Evolutionary conservation across 2,888 invertebrate genomes (phyloP).

Genomic region (Elmis aenea): DNA sequence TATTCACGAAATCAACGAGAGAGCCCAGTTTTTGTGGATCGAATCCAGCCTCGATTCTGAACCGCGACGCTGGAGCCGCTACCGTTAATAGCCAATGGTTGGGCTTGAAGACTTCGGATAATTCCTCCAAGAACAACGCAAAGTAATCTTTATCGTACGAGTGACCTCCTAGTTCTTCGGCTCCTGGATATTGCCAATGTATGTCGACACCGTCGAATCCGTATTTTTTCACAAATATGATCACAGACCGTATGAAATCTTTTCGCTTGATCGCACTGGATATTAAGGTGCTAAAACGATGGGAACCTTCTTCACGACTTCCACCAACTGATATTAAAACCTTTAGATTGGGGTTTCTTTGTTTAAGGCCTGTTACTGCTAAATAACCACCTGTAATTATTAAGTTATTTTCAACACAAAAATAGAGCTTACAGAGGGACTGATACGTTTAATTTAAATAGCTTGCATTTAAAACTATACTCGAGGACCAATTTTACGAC

Average conservation of each 20-base stretch:
- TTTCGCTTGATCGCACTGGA: slow-evolving; percentile 51
- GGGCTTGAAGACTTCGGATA: slow-evolving; percentile 56
- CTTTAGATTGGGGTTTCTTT: slow-evolving; percentile 61
- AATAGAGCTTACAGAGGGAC: background rate
- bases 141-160: slow-evolving; percentile 47
- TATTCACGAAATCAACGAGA: slow-evolving; percentile 61
- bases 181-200: slow-evolving; percentile 70
- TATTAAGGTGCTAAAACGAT: slow-evolving; percentile 60
- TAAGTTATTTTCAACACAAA: background rate
- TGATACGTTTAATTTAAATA: slow-evolving; percentile 3
- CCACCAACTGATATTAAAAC: slow-evolving; percentile 72
- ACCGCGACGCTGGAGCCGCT: slow-evolving; percentile 56
- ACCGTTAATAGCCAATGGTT: slow-evolving; percentile 54
- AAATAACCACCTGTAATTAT: slow-evolving; percentile 66
- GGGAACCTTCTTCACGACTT: slow-evolving; percentile 54
- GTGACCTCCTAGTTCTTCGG: slow-evolving; percentile 46
- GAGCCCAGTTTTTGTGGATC: slow-evolving; percentile 57
- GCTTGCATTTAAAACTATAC: background rate
- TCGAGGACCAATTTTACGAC: background rate
- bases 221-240: slow-evolving; percentile 60
- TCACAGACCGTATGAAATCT: slow-evolving; percentile 59
- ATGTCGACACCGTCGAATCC: slow-evolving; percentile 79
- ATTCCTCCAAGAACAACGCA: slow-evolving; percentile 50
- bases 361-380: slow-evolving; percentile 63
- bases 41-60: slow-evolving; percentile 62